These are phyloP conservation scores for Miniopterus natalensis DNA, from an alignment of 2,113 vertebrate genomes.

Conservation along the genomic window DNA sequence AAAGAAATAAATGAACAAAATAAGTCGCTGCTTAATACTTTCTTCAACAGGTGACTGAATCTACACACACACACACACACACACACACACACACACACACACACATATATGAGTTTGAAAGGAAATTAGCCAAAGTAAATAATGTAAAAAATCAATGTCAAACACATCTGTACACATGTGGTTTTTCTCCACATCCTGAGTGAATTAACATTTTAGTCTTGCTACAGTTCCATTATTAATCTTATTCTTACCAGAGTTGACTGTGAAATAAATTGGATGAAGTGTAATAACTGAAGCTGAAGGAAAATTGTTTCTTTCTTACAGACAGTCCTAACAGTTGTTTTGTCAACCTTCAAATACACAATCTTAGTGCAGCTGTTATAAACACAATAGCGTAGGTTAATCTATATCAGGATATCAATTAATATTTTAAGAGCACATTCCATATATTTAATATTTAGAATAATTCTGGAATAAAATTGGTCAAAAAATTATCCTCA, in stretches of 20 bases:
- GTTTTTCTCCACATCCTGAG: constrained; percentile 83
- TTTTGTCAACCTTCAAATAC: constrained; percentile 22
- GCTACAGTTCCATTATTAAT: constrained; percentile 86
- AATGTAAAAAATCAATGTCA: constrained; percentile 85
- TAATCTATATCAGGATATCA: constrained; percentile 1
- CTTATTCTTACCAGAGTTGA: constrained; percentile 84
- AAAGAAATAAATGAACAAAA: constrained; percentile 68
- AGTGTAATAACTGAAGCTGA: constrained; percentile 83
- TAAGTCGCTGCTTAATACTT: constrained; percentile 72
- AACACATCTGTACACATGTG: constrained; percentile 83
- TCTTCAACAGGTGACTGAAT: constrained; percentile 86
- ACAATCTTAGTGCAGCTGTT: not conserved
- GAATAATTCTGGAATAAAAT: not conserved
- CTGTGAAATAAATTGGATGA: constrained; percentile 85
- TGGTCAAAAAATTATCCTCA: not conserved
- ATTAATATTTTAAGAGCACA: constrained; percentile 34
- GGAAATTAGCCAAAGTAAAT: constrained; percentile 88
- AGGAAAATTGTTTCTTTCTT: constrained; percentile 83
- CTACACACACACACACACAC: constrained; percentile 12
- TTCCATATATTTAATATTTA: not conserved
- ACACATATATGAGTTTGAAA: constrained; percentile 71
- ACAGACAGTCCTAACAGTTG: not conserved
- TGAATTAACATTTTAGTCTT: constrained; percentile 86
- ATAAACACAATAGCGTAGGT: not conserved
- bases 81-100: not conserved